Evolutionary conservation across 2,113 vertebrate species (phyloP).

Genomic region (Brachyhypopomus occidentalis): DNA sequence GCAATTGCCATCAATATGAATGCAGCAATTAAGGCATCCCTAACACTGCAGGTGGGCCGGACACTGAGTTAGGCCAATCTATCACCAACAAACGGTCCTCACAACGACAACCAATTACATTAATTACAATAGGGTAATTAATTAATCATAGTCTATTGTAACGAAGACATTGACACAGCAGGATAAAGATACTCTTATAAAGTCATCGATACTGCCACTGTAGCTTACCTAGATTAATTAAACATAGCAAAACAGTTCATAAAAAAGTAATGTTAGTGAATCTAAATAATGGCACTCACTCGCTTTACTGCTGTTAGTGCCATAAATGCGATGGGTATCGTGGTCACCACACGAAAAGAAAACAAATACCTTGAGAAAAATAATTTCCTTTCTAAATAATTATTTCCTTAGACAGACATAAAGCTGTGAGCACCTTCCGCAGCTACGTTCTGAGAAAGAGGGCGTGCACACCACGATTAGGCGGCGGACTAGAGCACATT

Average conservation of each 20-base stretch:
- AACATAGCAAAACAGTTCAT: neutral
- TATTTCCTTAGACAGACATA: too few species aligned
- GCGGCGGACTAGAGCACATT: too few species aligned
- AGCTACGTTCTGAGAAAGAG: neutral
- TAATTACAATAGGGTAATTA: constrained; percentile 69
- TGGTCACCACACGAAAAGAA: too few species aligned
- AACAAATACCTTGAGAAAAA: too few species aligned
- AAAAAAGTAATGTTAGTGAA: neutral
- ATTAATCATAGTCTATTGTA: constrained; percentile 65
- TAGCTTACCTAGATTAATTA: neutral
- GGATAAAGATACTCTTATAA: neutral
- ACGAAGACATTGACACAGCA: constrained; percentile 39
- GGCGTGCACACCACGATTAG: constrained; percentile 30
- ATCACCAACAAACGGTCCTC: constrained; percentile 16
- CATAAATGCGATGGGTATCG: too few species aligned
- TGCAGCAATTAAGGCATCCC: constrained; percentile 49
- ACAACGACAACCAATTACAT: constrained; percentile 56
- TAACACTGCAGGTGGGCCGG: constrained; percentile 36
- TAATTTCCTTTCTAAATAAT: too few species aligned
- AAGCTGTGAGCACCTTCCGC: neutral
- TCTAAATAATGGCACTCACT: neutral
- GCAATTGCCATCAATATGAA: constrained; percentile 73
- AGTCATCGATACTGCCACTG: neutral
- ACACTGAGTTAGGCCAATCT: constrained; percentile 10
- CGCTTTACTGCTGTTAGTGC: neutral